Percentiles rank a stretch among this genome's conserved stretches.
Evolutionary conservation across 2,888 invertebrate genomes (phyloP).

Genomic region (Pseudanteris insignis): DNA sequence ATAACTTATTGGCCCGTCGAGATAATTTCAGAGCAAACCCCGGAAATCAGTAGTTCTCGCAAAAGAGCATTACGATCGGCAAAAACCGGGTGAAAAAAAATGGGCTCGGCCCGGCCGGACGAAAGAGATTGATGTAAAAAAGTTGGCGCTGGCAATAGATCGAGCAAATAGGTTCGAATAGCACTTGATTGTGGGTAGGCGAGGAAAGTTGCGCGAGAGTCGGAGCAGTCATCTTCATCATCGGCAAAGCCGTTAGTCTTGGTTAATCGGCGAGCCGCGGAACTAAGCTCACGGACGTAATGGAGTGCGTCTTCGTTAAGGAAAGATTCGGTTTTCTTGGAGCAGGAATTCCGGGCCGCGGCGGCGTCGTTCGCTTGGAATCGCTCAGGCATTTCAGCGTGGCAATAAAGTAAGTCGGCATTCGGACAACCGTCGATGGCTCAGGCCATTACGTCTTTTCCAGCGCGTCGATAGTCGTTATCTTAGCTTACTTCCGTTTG

Average conservation of each 20-base stretch:
- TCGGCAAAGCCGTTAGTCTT: constrained; percentile 27
- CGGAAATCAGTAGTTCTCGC: no score
- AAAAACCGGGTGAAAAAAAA: no score
- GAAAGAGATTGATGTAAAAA: constrained; percentile 7
- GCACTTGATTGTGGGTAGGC: constrained; percentile 9
- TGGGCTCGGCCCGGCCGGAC: no score
- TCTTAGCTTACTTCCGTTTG: constrained; percentile 45
- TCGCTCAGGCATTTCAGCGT: constrained; percentile 48
- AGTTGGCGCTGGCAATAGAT: constrained; percentile 8
- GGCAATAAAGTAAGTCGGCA: constrained; percentile 51
- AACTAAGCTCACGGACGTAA: constrained; percentile 32
- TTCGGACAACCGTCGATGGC: constrained; percentile 50
- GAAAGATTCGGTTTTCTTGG: constrained; percentile 33
- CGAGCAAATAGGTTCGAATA: constrained; percentile 12
- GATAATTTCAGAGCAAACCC: no score
- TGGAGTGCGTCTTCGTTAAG: constrained; percentile 41
- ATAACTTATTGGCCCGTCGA: no score
- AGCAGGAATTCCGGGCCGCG: constrained; percentile 39
- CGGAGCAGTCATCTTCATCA: constrained; percentile 21
- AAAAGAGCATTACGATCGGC: no score
- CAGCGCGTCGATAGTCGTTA: constrained; percentile 56
- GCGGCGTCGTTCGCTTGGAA: constrained; percentile 39
- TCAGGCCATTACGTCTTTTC: constrained; percentile 50
- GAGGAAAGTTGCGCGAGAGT: constrained; percentile 13
- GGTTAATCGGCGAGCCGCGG: constrained; percentile 27